Base-by-base conservation (phyloP, 2,888 invertebrate genomes). In the Norana najaformis region DNA sequence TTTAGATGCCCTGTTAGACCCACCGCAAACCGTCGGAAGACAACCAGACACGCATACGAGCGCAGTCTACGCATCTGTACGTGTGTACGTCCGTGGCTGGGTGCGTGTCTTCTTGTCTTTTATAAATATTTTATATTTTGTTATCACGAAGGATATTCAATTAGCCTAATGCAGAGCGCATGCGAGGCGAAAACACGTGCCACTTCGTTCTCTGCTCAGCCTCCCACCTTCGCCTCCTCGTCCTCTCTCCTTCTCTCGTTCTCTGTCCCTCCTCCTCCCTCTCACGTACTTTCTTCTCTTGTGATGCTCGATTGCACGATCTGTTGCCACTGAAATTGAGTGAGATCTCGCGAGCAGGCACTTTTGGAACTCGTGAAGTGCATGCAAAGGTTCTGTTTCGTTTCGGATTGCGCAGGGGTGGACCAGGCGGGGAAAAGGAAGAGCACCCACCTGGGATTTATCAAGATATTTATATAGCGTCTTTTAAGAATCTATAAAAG, bases 91-190 rank as follows among this genome's bases (percentile, higher is more conserved):
- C 30, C n/a, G 69, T 11, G 69, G 4, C 30, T 69, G 53, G 5
- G 53, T 53, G 30, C 30, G 30, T 30, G 69, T 69, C 11, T 69
- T 69, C n/a, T 69, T n/a, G 47, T 69, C 30, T n/a, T n/a, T 69
- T n/a, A 69, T 69, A 30, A 85, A 36, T 36, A 85, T 37, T 85
- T 85, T 4, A 85, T 85, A 6, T 30, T 35, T 85, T 35, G 14
- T 85, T 23, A 37, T 36, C 85, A 85, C 85, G 85, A 85, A n/a
- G 85, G 35, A 18, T 85, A 85, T 37, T 85, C 85, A 85, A 85
- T 85, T 85, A 85, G 85, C 36, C 85, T 85, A 85, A 85, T 37
- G 85, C 37, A 13, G 41, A 41, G 41, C 41, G 41, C 18, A 18
- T 41, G 41, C 14, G n/a, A n/a, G 69, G 69, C 20, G 23, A 47